phyloP scores from a whole-genome alignment of 2,888 invertebrate species.

The Dolichopus griseipennis region DNA sequence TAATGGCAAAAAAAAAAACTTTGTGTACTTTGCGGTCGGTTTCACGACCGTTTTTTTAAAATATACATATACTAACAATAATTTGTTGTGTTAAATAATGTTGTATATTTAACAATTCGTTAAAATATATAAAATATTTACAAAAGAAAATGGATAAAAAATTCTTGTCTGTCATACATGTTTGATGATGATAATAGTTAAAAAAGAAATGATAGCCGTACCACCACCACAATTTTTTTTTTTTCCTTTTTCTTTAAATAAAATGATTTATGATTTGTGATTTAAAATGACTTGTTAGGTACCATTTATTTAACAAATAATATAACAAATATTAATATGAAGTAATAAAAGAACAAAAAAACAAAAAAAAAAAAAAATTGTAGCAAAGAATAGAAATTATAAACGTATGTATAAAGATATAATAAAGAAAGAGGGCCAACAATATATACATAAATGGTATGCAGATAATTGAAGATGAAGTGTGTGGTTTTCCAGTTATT shows the following conservation, averaged over 20 bases:
- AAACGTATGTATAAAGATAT: no score
- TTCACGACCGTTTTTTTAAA: no score
- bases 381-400: not conserved
- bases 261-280: conserved; percentile 6
- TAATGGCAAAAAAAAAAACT: no score
- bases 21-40: no score
- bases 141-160: not conserved
- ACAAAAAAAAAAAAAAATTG: not conserved
- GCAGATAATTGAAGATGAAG: conserved; percentile 2
- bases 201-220: not conserved
- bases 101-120: no score
- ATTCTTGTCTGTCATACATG: not conserved
- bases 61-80: no score
- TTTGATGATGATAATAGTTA: no score
- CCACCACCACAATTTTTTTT: not conserved
- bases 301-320: not conserved
- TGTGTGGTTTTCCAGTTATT: not conserved
- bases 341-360: not conserved
- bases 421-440: no score
- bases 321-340: not conserved
- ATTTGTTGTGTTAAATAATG: no score
- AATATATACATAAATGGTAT: not conserved
- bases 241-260: not conserved
- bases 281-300: not conserved
- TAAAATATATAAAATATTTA: not conserved